A percentile compares a stretch with the other conserved stretches of the same genome.
Conservation (phyloP, 2,888 invertebrate genomes). For the Chrysolina haemoptera region DNA sequence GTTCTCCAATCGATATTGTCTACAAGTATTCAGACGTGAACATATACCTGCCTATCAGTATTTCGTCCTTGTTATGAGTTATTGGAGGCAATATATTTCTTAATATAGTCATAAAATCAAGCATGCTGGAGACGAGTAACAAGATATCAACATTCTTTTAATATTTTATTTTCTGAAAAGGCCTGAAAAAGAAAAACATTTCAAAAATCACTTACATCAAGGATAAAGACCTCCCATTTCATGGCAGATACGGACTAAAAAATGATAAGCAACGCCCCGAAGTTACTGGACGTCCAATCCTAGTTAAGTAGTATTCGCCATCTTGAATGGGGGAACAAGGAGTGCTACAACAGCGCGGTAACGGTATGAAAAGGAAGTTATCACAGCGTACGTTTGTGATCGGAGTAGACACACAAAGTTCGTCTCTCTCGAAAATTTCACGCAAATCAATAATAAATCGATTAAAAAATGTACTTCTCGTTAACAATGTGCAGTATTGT, state of each 20-base stretch:
- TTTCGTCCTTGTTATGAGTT: conserved; percentile 45
- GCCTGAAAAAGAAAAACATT: conserved; percentile 59
- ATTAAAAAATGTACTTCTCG: conserved; percentile 49
- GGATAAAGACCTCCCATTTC: conserved; percentile 50
- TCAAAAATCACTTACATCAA: conserved; percentile 57
- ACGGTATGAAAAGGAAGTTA: conserved; percentile 62
- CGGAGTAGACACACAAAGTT: conserved; percentile 61
- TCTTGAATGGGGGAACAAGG: conserved; percentile 60
- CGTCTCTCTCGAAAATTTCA: conserved; percentile 63
- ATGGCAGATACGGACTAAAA: conserved; percentile 52
- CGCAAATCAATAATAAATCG: conserved; percentile 64
- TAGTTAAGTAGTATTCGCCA: conserved; percentile 60
- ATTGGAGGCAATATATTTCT: conserved; percentile 53
- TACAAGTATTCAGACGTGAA: no score
- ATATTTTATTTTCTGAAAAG: conserved; percentile 64
- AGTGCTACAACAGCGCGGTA: conserved; percentile 60
- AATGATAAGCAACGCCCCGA: conserved; percentile 55
- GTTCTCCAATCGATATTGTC: no score
- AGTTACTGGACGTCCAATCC: conserved; percentile 58
- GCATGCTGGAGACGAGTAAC: conserved; percentile 45
- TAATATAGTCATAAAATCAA: conserved; percentile 60
- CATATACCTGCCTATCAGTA: no score
- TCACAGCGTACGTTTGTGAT: conserved; percentile 62
- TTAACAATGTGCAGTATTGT: conserved; percentile 49
- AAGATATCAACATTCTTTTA: conserved; percentile 66